phyloP scores from a whole-genome alignment of 1,140 invertebrate species.

The Thalassaphorura encarpata region DNA sequence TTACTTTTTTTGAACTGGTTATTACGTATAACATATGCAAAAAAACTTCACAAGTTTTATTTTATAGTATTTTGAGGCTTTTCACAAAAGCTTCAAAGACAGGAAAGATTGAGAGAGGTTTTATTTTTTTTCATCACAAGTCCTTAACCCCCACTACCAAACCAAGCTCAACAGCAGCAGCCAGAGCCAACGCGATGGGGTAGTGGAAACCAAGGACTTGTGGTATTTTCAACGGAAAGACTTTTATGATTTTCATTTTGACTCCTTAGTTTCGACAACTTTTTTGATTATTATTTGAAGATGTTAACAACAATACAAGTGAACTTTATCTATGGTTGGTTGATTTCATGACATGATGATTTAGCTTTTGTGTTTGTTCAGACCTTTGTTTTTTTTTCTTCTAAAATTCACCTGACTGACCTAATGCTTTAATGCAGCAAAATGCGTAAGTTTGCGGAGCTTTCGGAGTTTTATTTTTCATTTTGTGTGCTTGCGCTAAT shows the following conservation, averaged over 20 bases:
- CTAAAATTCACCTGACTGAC: background rate
- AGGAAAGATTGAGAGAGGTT: slow-evolving; percentile 21
- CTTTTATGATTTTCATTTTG: slow-evolving; percentile 29
- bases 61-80: too few species aligned
- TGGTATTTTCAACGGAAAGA: slow-evolving; percentile 29
- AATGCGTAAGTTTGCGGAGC: background rate
- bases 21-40: too few species aligned
- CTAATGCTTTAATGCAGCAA: background rate
- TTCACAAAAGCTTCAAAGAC: slow-evolving; percentile 17
- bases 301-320: too few species aligned
- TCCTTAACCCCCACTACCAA: background rate
- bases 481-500: background rate
- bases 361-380: background rate
- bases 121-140: slow-evolving; percentile 29
- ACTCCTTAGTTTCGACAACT: slow-evolving; percentile 27
- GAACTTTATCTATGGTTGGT: background rate
- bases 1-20: too few species aligned
- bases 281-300: too few species aligned
- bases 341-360: background rate
- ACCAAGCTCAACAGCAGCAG: background rate
- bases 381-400: background rate
- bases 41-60: too few species aligned
- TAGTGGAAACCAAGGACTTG: too few species aligned
- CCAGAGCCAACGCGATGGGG: background rate
- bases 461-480: too few species aligned